Evolutionary conservation across 2,888 invertebrate species (phyloP), one percentile per base, ranked within the genome.

Genomic region (Apamea epomidion): DNA sequence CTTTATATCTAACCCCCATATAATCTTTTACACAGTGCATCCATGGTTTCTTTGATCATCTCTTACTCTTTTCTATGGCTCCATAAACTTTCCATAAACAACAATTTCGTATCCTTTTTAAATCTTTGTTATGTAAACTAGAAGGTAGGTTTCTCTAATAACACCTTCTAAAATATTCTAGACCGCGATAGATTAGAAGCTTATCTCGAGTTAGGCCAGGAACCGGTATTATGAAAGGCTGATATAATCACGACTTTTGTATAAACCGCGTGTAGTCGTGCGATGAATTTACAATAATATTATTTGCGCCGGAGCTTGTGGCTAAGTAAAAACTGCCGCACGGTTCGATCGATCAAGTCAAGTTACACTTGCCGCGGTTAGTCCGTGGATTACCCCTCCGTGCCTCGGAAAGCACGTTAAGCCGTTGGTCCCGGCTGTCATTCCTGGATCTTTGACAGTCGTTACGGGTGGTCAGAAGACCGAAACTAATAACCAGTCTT

Each of bases 181-280:
- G 60, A 54, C 37, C 18, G 21, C 37, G 45, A 48, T 37, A 37
- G 32, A 48, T 48, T 54, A 37, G 32, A 16, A 74, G 74, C 16
- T 32, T 32, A 68, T 60, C 58, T 65, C 21, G 67, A 67, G 25
- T 32, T 62, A 18, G 37, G 32, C 25, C 29, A 37, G 37, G 62
- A 77, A 67, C 65, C 62, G 48, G 71, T 67, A 10, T 74, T 74
- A 74, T 68, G 71, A 78, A 83, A 78, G 78, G 71, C 83, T 74
- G 73, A 70, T 69, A 54, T 70, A 64, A 86, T 70, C 87, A 76
- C 67, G 70, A 76, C 37, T 74, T 76, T 72, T 76, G 21, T 58
- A 78, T 76, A 25, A 58, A 18, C 81, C 14, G 60, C 16, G 14
- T 58, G 29, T 42, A 64, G 29, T 73, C 72, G 82, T 86, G 86